phyloP scores from a whole-genome alignment of 2,797 vertebrate genomes.

The Catostomus latipinnis region DNA sequence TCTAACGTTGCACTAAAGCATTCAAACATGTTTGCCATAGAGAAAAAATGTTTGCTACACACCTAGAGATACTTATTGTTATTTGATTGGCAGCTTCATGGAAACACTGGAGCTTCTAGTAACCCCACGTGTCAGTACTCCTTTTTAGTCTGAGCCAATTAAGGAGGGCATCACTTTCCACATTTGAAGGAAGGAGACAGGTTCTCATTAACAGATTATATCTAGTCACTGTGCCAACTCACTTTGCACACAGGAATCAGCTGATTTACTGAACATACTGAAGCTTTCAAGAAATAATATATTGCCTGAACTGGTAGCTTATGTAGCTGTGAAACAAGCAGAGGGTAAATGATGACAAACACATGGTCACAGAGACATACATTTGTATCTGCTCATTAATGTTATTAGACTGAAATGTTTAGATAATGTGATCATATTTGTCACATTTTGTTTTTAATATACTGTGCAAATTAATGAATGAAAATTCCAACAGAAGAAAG shows the following conservation, averaged over 20 bases:
- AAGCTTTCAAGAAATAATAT: not conserved
- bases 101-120: slow-evolving; percentile 9
- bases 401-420: slow-evolving; percentile 23
- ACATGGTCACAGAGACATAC: slow-evolving; percentile 2
- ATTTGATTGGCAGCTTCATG: slow-evolving; percentile 20
- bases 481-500: slow-evolving; percentile 23
- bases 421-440: slow-evolving; percentile 10
- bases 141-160: slow-evolving; percentile 33
- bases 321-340: slow-evolving; percentile 33
- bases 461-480: slow-evolving; percentile 31
- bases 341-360: slow-evolving; percentile 11
- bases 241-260: not conserved
- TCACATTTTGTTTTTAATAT: slow-evolving; percentile 14
- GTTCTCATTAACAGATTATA: slow-evolving; percentile 26
- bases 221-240: slow-evolving; percentile 24
- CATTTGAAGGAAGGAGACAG: slow-evolving; percentile 9
- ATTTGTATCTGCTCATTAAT: slow-evolving; percentile 37
- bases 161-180: slow-evolving; percentile 25
- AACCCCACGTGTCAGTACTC: slow-evolving; percentile 3
- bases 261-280: slow-evolving; percentile 1
- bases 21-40: slow-evolving; percentile 17
- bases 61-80: slow-evolving; percentile 11
- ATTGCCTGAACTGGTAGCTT: slow-evolving; percentile 24
- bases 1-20: slow-evolving; percentile 49
- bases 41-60: slow-evolving; percentile 21